phyloP scores from a whole-genome alignment of 1,140 invertebrate genomes.

The Leptopilina clavipes region DNA sequence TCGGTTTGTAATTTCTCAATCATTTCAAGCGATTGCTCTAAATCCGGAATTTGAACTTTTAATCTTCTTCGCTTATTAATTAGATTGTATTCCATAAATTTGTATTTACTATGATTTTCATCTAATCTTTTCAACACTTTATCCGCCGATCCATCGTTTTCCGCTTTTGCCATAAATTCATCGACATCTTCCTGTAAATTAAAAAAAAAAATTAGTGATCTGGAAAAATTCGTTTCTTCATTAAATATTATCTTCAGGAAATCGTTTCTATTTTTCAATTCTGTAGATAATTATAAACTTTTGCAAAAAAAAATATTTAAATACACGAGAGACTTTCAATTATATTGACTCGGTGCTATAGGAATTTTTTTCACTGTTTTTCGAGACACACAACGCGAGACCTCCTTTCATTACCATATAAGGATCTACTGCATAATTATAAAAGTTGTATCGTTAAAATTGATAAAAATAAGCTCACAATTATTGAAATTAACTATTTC shows the following conservation, averaged over 20 bases:
- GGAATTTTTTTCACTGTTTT: neutral
- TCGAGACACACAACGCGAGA: neutral
- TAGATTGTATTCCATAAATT: conserved; percentile 96
- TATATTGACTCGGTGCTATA: no score
- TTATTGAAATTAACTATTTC: neutral
- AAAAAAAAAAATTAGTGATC: neutral
- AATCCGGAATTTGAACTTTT: conserved; percentile 93
- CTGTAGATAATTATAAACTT: no score
- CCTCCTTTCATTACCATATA: conserved; percentile 46
- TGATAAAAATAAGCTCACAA: neutral
- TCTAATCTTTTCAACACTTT: conserved; percentile 89
- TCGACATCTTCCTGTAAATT: conserved; percentile 93
- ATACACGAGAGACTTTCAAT: no score
- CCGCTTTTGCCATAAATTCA: conserved; percentile 88
- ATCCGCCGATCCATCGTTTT: conserved; percentile 87
- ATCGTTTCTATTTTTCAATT: no score
- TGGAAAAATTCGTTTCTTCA: neutral
- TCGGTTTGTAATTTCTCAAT: conserved; percentile 90
- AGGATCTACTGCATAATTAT: conserved; percentile 14
- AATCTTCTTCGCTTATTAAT: conserved; percentile 88
- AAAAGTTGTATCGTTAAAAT: neutral
- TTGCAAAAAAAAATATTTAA: no score
- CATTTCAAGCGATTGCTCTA: conserved; percentile 93
- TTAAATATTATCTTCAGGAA: no score
- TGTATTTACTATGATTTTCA: conserved; percentile 96